A percentile compares a stretch with the other conserved stretches of the same genome.
These are phyloP conservation scores for Fistularia tabacaria DNA, from an alignment of 2,797 vertebrate species.

Conservation along the genomic window DNA sequence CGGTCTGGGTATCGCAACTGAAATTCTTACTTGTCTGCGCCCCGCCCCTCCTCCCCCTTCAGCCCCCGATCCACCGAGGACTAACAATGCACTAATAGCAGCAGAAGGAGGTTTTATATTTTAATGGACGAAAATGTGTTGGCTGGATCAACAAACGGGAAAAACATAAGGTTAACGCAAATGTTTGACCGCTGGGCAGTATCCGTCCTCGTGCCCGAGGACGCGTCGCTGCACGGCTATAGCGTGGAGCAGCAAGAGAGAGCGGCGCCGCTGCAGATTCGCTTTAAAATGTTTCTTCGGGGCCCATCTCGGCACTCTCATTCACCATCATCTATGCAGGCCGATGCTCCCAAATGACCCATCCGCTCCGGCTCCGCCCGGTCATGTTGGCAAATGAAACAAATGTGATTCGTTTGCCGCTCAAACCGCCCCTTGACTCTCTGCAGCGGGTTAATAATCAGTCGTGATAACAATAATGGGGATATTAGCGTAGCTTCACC, in stretches of 20 bases:
- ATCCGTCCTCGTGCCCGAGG: constrained; percentile 32
- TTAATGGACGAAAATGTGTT: too few species aligned
- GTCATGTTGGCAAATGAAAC: constrained; percentile 13
- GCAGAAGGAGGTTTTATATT: too few species aligned
- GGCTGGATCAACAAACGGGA: too few species aligned
- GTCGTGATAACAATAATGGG: constrained; percentile 29
- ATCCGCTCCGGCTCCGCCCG: constrained; percentile 16
- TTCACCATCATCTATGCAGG: constrained; percentile 7
- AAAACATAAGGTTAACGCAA: too few species aligned
- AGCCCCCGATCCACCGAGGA: constrained; percentile 23
- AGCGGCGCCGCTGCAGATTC: constrained; percentile 33
- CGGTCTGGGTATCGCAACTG: constrained; percentile 18
- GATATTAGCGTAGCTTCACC: constrained; percentile 33
- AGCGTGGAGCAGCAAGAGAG: constrained; percentile 20
- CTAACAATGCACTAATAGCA: too few species aligned
- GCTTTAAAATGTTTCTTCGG: constrained; percentile 27
- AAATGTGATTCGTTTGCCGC: constrained; percentile 1
- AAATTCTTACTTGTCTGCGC: constrained; percentile 34
- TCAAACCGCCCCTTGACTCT: neutral
- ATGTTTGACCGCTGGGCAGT: too few species aligned
- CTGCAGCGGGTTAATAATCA: constrained; percentile 22
- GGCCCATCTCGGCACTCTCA: constrained; percentile 25
- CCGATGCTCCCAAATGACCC: constrained; percentile 16
- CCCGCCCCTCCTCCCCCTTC: too few species aligned
- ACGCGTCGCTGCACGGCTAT: too few species aligned